phyloP scores from a whole-genome alignment of 1,140 invertebrate genomes.

The Rhopalosiphum maidis region DNA sequence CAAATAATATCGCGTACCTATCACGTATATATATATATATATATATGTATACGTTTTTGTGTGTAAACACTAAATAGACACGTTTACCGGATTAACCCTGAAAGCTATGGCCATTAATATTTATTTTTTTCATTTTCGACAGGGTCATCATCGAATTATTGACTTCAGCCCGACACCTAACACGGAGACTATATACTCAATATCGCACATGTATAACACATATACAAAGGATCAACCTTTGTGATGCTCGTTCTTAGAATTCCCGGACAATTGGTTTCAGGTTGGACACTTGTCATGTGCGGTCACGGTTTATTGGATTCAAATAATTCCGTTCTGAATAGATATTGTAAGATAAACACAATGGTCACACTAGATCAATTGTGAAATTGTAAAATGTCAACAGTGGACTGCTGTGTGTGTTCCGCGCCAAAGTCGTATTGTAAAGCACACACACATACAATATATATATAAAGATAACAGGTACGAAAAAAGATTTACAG shows the following conservation, averaged over 20 bases:
- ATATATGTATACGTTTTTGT: neutral
- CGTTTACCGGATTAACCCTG: neutral
- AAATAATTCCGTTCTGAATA: neutral
- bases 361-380: neutral
- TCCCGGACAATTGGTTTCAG: constrained; percentile 11
- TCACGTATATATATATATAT: neutral
- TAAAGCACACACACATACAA: neutral
- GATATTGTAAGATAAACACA: neutral
- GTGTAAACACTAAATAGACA: neutral
- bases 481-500: neutral
- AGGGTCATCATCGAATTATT: neutral
- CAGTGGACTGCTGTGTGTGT: neutral
- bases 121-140: neutral
- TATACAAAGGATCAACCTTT: neutral
- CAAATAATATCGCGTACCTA: neutral
- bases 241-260: neutral
- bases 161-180: neutral
- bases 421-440: neutral
- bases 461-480: neutral
- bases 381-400: neutral
- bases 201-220: neutral
- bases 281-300: neutral
- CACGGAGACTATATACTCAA: neutral
- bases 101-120: neutral
- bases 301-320: constrained; percentile 1